Base-by-base conservation (phyloP, 2,113 vertebrate genomes). In the Beaufortia kweichowensis region DNA sequence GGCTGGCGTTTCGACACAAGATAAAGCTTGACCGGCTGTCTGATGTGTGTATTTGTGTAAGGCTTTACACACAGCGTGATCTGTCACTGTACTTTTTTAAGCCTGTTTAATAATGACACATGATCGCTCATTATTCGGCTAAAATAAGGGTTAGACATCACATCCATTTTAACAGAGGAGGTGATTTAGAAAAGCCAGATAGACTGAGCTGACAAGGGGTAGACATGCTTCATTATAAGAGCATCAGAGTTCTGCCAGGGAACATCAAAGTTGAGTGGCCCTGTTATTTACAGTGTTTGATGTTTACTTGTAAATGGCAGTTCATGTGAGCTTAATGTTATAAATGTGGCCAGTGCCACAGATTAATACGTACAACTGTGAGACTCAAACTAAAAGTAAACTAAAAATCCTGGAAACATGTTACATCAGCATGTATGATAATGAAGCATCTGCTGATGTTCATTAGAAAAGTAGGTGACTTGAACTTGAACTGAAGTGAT, bases 91-190 rank as follows among this genome's bases (percentile, higher is more conserved):
- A 55, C 23, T 53, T 75, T 57, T 75, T 29, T 17, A 61, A n/a
- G 50, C 56, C 35, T n/a, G 76, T 73, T 59, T 82, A 82, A 79
- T 76, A 78, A 82, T 82, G 81, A 79, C 72, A 76, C 71, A 35
- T 35, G n/a, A 55, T 57, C 21, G 4, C 48, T 70, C n/a, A 35
- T 82, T 74, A 76, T 56, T 75, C 23, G 64, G 55, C 65, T 76
- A 48, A 64, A 76, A 57, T 57, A 31, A 56, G 50, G 67, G 29
- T 55, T 24, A 57, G 50, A 39, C 50, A 70, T 70, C 48, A 55
- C 31, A 70, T 56, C 48, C 50, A 39, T 11, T 57, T 70, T 35
- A 56, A 70, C 8, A 9, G 43, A 69, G 3, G 48, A 56, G 50
- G 21, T 33, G 17, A 53, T 33, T 69, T 31, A 53, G 28, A 10